Percentiles rank a stretch among this genome's conserved stretches.
phyloP scores from a whole-genome alignment of 2,113 vertebrate species.

The Melospiza melodia region DNA sequence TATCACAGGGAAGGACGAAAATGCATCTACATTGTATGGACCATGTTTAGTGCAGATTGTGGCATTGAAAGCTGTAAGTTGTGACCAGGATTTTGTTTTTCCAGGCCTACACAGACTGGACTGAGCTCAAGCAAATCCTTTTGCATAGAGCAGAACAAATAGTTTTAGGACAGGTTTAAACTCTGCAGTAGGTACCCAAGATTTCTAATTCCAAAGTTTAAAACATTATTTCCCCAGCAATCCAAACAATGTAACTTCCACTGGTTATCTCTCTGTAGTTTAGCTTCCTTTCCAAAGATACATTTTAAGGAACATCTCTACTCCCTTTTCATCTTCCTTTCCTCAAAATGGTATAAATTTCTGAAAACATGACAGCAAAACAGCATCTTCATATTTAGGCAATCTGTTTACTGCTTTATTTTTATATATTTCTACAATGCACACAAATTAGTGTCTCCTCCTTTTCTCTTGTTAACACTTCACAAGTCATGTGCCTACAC shows the following conservation, averaged over 20 bases:
- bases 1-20: not conserved
- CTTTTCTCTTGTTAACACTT: not conserved
- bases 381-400: not conserved
- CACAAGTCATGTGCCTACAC: not conserved
- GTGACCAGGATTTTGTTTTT: not conserved
- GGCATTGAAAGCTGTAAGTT: not conserved
- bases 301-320: not conserved
- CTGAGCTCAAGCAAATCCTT: not conserved
- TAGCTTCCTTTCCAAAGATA: not conserved
- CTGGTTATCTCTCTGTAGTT: not conserved
- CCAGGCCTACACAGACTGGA: not conserved
- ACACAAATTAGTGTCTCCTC: not conserved
- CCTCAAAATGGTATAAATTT: not conserved
- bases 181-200: not conserved
- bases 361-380: not conserved
- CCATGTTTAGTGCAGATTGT: not conserved
- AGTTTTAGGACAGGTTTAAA: not conserved
- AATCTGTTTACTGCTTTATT: not conserved
- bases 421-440: not conserved
- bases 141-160: not conserved
- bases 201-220: not conserved
- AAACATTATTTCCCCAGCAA: not conserved
- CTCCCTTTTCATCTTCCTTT: not conserved
- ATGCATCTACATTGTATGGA: not conserved
- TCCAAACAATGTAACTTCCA: not conserved